Conservation (phyloP, 1,140 invertebrate genomes). For the Heliconius himera region DNA sequence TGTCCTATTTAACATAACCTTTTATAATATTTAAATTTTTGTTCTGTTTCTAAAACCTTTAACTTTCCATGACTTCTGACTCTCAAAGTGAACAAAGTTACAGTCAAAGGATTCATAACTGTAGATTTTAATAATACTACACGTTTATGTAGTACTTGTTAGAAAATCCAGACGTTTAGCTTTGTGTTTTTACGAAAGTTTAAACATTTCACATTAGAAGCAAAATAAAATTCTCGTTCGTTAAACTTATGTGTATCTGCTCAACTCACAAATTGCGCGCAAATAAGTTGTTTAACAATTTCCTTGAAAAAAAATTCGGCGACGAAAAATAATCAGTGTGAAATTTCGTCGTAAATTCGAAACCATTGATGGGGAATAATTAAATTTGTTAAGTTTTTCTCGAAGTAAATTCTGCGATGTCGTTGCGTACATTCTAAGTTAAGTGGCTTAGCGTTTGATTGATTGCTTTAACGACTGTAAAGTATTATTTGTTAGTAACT, state of each 20-base stretch:
- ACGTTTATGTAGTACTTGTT: constrained; percentile 15
- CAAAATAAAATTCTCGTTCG: constrained; percentile 19
- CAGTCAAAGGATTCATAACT: constrained; percentile 34
- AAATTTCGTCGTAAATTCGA: constrained; percentile 39
- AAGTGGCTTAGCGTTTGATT: constrained; percentile 7
- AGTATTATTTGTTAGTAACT: constrained; percentile 1
- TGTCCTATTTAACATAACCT: background rate
- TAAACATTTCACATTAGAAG: constrained; percentile 20
- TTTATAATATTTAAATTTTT: background rate
- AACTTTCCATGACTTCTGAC: background rate
- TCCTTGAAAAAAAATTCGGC: constrained; percentile 26
- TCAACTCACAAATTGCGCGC: constrained; percentile 26
- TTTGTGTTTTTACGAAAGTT: constrained; percentile 24
- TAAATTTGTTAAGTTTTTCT: constrained; percentile 47
- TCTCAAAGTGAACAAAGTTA: constrained; percentile 3
- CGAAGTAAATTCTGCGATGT: constrained; percentile 38
- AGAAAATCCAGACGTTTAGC: constrained; percentile 14
- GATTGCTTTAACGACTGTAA: background rate
- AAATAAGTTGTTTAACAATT: constrained; percentile 35
- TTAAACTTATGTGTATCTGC: constrained; percentile 24
- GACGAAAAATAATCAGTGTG: constrained; percentile 38
- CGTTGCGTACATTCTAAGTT: constrained; percentile 11
- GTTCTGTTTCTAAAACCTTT: background rate
- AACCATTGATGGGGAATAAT: constrained; percentile 45
- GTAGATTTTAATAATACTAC: constrained; percentile 30